phyloP scores from a whole-genome alignment of 2,888 invertebrate species.

The Mythimna pallens region DNA sequence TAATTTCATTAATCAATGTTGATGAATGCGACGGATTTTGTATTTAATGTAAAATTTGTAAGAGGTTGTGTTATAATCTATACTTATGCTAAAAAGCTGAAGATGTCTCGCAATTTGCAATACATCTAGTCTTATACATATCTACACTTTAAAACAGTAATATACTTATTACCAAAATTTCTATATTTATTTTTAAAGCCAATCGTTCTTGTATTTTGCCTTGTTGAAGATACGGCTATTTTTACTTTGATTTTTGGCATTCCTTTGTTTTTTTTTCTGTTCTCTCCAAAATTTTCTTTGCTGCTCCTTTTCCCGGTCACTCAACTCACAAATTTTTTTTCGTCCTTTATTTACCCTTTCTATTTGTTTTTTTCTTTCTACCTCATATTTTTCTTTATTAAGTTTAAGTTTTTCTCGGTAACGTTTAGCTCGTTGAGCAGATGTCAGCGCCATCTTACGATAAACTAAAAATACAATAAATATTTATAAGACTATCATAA shows the following conservation, averaged over 20 bases:
- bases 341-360: not conserved
- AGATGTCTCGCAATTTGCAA: too few relatives aligned
- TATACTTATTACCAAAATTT: not conserved
- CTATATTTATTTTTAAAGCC: constrained; percentile 4
- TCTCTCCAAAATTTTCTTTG: constrained; percentile 18
- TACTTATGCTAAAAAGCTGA: too few relatives aligned
- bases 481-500: not conserved
- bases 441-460: not conserved
- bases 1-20: too few relatives aligned
- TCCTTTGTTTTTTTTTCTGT: constrained; percentile 16
- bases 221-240: constrained; percentile 6
- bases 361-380: constrained; percentile 11
- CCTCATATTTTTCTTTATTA: constrained; percentile 17
- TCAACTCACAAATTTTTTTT: constrained; percentile 4
- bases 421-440: constrained; percentile 16
- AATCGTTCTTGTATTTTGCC: constrained; percentile 1
- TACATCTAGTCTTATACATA: too few relatives aligned
- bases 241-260: constrained; percentile 4
- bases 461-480: not conserved
- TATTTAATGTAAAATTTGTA: too few relatives aligned
- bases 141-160: not conserved
- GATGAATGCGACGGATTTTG: too few relatives aligned
- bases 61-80: too few relatives aligned
- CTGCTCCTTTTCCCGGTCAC: not conserved
- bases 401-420: constrained; percentile 13